Evolutionary conservation across 2,113 vertebrate species (phyloP), one percentile per base, ranked within the genome.

Genomic region (Heliornis fulica): DNA sequence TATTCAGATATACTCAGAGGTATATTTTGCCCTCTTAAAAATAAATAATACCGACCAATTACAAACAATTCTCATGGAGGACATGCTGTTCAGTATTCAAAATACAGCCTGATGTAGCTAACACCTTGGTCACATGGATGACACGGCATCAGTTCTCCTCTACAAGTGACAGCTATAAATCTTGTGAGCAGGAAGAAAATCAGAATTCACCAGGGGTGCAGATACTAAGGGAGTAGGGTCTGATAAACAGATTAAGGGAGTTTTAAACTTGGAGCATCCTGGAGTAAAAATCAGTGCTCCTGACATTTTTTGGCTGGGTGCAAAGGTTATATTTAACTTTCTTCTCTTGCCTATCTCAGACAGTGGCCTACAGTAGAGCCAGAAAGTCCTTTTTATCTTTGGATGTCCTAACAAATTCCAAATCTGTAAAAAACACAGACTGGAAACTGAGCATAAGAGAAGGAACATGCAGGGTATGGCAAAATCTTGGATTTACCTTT

Each of bases 11-110:
- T 83, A 65, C 92, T 83, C 76, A 83, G 48, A 91, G 46, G 38
- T 54, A 60, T 90, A 50, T 88, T 95, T 74, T 83, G 13, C 71
- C 79, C 11, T 89, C 93, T 96, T 59, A 88, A 96, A 95, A 92
- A 92, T 77, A 96, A 95, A 83, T 91, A 95, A 88, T 90, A 95
- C 87, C 91, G 90, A 88, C 88, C 92, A 76, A 89, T 93, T 93
- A 78, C 57, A 94, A 94, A 74, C 56, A 93, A 34, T 93, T 79
- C 32, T 81, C 51, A 7, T 13, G 45, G 56, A 90, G 53, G 80
- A 89, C 31, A 48, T 41, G 74, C 26, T 91, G 72, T 53, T 95
- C 86, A 79, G 72, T 81, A 78, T 87, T 83, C 88, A 92, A 91
- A 93, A 93, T 93, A 46, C 2, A 32, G 48, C 84, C 77, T 93